Conservation (phyloP, 2,888 invertebrate species). For the Chloroclysta siterata region DNA sequence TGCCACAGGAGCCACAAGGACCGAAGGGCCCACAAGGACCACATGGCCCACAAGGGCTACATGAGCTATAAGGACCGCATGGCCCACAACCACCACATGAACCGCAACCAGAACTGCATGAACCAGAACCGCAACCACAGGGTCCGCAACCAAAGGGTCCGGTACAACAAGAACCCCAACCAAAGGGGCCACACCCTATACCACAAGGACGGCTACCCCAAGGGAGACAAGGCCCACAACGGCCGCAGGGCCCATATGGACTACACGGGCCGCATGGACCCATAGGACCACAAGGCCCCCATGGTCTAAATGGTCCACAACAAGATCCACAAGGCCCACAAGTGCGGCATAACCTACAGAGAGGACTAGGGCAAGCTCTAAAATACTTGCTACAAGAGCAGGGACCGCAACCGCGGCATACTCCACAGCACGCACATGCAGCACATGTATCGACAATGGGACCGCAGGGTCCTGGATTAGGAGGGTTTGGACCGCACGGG, state of each 20-base stretch:
- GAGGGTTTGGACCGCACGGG: conserved; percentile 37
- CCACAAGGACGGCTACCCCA: conserved; percentile 5
- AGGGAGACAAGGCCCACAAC: conserved; percentile 16
- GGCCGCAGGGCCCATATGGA: conserved; percentile 37
- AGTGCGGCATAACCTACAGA: conserved; percentile 45
- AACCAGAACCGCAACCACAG: background rate
- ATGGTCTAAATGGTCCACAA: conserved; percentile 33
- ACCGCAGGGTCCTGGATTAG: conserved; percentile 38
- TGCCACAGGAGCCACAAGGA: conserved; percentile 46
- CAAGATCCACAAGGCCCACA: conserved; percentile 35
- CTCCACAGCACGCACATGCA: conserved; percentile 18
- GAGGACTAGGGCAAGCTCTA: conserved; percentile 36
- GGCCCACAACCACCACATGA: background rate
- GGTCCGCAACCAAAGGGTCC: background rate
- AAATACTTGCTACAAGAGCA: conserved; percentile 32
- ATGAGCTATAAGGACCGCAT: background rate
- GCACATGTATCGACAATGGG: conserved; percentile 12
- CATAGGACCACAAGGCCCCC: conserved; percentile 38
- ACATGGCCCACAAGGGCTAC: background rate
- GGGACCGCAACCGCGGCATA: conserved; percentile 33
- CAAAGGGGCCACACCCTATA: conserved; percentile 1
- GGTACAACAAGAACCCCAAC: conserved; percentile 6
- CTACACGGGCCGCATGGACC: conserved; percentile 36
- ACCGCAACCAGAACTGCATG: conserved; percentile 29
- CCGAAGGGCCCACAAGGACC: background rate